phyloP scores from a whole-genome alignment of 2,113 vertebrate genomes.

The Upupa epops region DNA sequence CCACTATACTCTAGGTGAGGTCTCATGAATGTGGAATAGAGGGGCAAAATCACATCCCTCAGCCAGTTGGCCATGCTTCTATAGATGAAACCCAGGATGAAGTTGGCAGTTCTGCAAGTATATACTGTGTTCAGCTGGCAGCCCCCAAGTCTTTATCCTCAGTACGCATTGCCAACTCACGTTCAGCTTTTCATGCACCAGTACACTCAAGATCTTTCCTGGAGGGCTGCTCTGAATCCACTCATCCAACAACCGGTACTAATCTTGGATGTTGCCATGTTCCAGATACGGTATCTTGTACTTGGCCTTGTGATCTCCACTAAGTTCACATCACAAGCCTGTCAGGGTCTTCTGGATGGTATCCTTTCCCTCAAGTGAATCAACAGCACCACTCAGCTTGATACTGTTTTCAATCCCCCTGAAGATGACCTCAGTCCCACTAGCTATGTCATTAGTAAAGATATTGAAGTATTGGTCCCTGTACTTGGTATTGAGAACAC shows the following conservation, averaged over 20 bases:
- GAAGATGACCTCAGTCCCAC: not conserved
- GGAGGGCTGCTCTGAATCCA: not conserved
- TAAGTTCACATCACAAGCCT: not conserved
- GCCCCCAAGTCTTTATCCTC: too few species aligned
- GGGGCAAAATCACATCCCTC: not conserved
- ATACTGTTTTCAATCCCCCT: not conserved
- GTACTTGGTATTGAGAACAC: not conserved
- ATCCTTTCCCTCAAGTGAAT: not conserved
- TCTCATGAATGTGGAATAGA: too few species aligned
- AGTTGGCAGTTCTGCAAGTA: not conserved
- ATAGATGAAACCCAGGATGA: not conserved
- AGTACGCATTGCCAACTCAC: accelerated
- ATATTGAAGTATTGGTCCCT: not conserved
- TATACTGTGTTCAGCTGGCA: too few species aligned
- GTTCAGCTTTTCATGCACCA: not conserved
- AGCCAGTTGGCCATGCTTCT: not conserved
- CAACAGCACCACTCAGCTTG: not conserved
- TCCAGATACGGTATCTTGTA: not conserved
- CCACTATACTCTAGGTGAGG: too few species aligned
- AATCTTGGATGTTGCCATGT: not conserved
- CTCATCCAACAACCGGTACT: not conserved
- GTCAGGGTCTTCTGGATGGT: not conserved
- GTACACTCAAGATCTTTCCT: not conserved
- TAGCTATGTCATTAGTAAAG: not conserved
- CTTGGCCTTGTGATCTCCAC: not conserved